Evolutionary conservation across 2,113 vertebrate species (phyloP).

Genomic region (Rhinopomastus cyanomelas): DNA sequence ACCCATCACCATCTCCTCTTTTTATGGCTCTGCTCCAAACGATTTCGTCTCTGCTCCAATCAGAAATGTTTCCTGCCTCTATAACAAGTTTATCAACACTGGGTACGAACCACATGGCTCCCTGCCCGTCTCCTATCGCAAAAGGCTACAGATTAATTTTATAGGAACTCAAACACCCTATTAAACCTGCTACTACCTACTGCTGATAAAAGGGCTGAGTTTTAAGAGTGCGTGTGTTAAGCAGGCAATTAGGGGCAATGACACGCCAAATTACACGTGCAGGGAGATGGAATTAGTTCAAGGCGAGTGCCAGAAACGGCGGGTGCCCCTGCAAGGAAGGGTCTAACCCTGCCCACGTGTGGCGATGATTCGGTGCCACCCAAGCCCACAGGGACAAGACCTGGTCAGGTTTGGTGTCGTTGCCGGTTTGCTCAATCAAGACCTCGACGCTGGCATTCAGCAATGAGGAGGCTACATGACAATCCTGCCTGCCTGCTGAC

Average conservation of each 20-base stretch:
- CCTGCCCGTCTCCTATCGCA: slow-evolving; percentile 58
- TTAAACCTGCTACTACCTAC: slow-evolving; percentile 69
- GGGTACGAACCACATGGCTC: slow-evolving; percentile 68
- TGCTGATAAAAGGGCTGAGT: slow-evolving; percentile 53
- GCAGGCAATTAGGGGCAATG: slow-evolving; percentile 57
- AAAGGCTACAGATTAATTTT: slow-evolving; percentile 71
- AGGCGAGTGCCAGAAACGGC: neutral
- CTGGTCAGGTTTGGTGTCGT: neutral
- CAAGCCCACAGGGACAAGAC: accelerated
- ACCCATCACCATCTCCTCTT: slow-evolving; percentile 55
- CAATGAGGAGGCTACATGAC: accelerated
- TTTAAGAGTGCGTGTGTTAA: slow-evolving; percentile 38
- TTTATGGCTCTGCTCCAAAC: slow-evolving; percentile 59
- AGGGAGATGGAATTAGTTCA: slow-evolving; percentile 4
- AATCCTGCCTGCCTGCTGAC: neutral
- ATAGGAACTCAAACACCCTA: slow-evolving; percentile 71
- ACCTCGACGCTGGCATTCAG: neutral
- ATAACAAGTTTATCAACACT: slow-evolving; percentile 68
- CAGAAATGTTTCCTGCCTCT: slow-evolving; percentile 66
- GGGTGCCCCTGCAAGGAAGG: slow-evolving; percentile 1
- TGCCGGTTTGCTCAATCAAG: neutral
- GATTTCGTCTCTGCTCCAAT: slow-evolving; percentile 65
- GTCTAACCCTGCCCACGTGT: accelerated
- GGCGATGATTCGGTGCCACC: accelerated
- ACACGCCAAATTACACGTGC: slow-evolving; percentile 59